phyloP scores from a whole-genome alignment of 2,888 invertebrate species.

The Chromoteleia sp. region DNA sequence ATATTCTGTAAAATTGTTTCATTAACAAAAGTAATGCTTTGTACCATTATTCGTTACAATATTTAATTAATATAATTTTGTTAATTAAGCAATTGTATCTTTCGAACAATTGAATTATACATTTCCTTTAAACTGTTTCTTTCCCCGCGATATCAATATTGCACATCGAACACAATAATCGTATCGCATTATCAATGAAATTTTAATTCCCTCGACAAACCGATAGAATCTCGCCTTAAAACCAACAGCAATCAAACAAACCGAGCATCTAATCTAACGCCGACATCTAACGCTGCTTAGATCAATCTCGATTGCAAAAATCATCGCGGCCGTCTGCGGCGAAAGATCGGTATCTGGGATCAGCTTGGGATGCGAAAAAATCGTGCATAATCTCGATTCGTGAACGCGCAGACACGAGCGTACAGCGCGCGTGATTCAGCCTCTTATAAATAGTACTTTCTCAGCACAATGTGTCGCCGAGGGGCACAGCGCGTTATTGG shows the following conservation, averaged over 20 bases:
- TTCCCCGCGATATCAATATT: too few relatives aligned
- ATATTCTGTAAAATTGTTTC: too few relatives aligned
- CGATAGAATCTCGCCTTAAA: slow-evolving; percentile 1
- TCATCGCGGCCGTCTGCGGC: neutral
- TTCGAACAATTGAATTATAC: too few relatives aligned
- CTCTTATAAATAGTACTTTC: slow-evolving; percentile 76
- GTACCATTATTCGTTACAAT: too few relatives aligned
- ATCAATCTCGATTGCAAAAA: slow-evolving; percentile 16
- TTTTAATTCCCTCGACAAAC: neutral
- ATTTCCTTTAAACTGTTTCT: too few relatives aligned
- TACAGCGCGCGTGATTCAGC: slow-evolving; percentile 74
- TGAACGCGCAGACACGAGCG: slow-evolving; percentile 58
- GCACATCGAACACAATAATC: too few relatives aligned
- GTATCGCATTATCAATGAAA: neutral
- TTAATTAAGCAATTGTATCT: too few relatives aligned
- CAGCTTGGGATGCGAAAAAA: slow-evolving; percentile 36
- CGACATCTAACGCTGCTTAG: slow-evolving; percentile 13
- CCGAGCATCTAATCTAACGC: too few relatives aligned
- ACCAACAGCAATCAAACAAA: slow-evolving; percentile 1
- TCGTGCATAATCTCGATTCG: slow-evolving; percentile 68
- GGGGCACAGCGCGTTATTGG: slow-evolving; percentile 66
- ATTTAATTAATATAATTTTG: too few relatives aligned
- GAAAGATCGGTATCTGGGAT: slow-evolving; percentile 25
- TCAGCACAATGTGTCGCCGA: slow-evolving; percentile 68
- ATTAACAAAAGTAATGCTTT: too few relatives aligned